A percentile compares a stretch with the other conserved stretches of the same genome.
phyloP scores from a whole-genome alignment of 2,888 invertebrate species.

The Oxystoma pomonae region DNA sequence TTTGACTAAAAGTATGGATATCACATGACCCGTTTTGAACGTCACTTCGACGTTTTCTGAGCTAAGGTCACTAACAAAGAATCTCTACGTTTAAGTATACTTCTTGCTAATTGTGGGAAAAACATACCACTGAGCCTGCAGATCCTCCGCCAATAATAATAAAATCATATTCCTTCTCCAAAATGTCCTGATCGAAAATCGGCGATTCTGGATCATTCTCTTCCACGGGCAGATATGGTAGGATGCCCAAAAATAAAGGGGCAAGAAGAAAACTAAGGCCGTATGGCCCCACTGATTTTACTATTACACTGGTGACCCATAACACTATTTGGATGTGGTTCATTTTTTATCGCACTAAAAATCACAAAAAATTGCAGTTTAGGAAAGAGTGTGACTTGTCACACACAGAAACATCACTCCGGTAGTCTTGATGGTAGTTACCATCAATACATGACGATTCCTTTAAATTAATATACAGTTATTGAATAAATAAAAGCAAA shows the following conservation, averaged over 20 bases:
- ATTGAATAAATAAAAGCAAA: too few species aligned
- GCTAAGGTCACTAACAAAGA: too few species aligned
- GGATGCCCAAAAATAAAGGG: neutral
- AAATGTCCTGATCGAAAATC: conserved; percentile 30
- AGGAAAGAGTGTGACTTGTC: too few species aligned
- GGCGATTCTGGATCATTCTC: neutral
- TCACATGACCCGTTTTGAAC: too few species aligned
- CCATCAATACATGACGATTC: too few species aligned
- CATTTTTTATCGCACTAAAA: neutral
- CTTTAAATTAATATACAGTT: too few species aligned
- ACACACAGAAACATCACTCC: too few species aligned
- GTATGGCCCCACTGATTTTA: neutral
- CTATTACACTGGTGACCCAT: neutral
- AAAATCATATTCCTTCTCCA: conserved; percentile 75
- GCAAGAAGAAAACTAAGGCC: neutral
- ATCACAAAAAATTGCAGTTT: too few species aligned
- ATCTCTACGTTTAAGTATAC: too few species aligned
- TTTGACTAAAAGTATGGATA: too few species aligned
- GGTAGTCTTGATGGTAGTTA: too few species aligned
- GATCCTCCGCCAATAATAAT: conserved; percentile 84
- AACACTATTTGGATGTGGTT: neutral
- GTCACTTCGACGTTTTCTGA: too few species aligned
- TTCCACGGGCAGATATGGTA: neutral
- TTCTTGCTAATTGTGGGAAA: neutral
- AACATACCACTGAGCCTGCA: conserved; percentile 78